Evolutionary conservation across 2,113 vertebrate species (phyloP), one percentile per base, ranked within the genome.

Genomic region (Psittacara wagleri): DNA sequence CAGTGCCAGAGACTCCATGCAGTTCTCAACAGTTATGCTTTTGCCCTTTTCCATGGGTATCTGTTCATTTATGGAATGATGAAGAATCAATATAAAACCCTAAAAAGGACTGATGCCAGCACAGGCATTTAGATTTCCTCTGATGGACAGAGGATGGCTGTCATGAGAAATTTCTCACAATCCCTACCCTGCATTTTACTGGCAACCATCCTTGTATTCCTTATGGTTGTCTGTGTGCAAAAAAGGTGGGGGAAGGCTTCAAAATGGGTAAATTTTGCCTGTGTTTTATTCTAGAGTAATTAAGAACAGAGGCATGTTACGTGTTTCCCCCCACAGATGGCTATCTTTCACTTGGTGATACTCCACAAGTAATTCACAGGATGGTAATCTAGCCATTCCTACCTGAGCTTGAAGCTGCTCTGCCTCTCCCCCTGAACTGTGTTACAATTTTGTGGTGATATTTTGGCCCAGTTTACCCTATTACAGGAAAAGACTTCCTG

Each of bases 261-360:
- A 79, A 91, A 86, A 33, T 41, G 13, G 43, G 13, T 33, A 31
- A 2, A 23, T 83, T 66, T 43, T 55, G 37, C 33, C n/a, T 35
- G 46, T 46, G 48, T 74, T 84, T 68, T 20, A 5, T 29, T 18
- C 22, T 51, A 11, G 33, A 81, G 3, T 41, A 52, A 37, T 41
- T 39, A n/a, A 37, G 11, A 88, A 46, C 3, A 33, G 31, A 59
- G 39, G 5, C 1, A 0, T 39, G 10, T 72, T 3, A 0, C 2
- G 4, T 70, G 22, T 11, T 75, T 86, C 43, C 10, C 15, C 7
- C 13, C 12, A 7, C 20, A n/a, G 17, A 8, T 75, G 28, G 7
- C 35, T 62, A 1, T 52, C 6, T 86, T 76, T 88, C 37, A 16
- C 39, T 27, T 80, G 22, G 7, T 57, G 29, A 12, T 84, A 6